Base-by-base conservation (phyloP, 2,888 invertebrate genomes). In the Macaria notata region DNA sequence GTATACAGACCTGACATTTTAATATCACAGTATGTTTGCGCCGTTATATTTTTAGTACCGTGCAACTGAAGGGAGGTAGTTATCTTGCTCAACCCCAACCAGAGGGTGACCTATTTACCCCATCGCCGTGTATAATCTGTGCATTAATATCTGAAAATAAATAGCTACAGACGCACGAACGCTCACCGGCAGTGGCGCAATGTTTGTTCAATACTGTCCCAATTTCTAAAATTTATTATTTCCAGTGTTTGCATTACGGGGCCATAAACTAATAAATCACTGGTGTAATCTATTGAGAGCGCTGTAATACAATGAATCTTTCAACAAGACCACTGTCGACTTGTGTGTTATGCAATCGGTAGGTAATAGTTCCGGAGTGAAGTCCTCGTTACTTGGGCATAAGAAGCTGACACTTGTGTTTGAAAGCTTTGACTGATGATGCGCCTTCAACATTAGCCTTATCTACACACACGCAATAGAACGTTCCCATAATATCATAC, bases 101-200 rank as follows among this genome's bases (percentile, higher is more conserved):
- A 71, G 70, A 76, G 71, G 70, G 72, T 75, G 83, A 79, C 84
- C 83, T 76, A 85, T 77, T 79, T 84, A 75, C 75, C 67, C 70
- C 68, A 64, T 69, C 66, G 71, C 69, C 69, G 68, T 68, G 70
- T 75, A 69, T 76, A 81, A 81, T 79, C 79, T 75, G 65, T 73
- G 75, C 75, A 79, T 78, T 75, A 75, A 79, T 77, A 76, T 78
- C 77, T 69, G 74, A 63, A 75, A 75, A 76, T 77, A 72, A 73
- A 70, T 72, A 56, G 68, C 65, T 66, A 65, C 62, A 65, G 71
- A 71, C 68, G 67, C 71, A 72, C 73, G 70, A 71, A 69, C 65
- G 65, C 59, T 62, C 60, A 63, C 62, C 56, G 49, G 33, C 49
- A 42, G 33, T 65, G 51, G 57, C 51, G 56, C 65, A 59, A 59